phyloP scores from a whole-genome alignment of 2,888 invertebrate species.

The Tachina fera region DNA sequence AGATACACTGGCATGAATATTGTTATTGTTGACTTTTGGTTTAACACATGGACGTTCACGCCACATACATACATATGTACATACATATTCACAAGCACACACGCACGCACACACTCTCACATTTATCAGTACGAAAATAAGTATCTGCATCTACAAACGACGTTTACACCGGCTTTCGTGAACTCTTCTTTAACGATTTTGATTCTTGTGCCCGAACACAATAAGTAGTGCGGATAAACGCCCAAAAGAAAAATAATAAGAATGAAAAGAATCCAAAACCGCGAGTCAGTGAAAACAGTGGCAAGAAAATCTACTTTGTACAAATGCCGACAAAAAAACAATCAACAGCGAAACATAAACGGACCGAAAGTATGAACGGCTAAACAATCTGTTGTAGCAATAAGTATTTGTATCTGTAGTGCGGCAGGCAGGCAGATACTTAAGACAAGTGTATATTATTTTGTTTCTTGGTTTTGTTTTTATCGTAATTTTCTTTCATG shows the following conservation, averaged over 20 bases:
- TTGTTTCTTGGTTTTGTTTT: constrained; percentile 65
- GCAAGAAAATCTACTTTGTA: constrained; percentile 65
- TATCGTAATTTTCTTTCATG: constrained; percentile 66
- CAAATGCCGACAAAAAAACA: constrained; percentile 59
- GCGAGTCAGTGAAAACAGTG: constrained; percentile 68
- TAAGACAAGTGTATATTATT: constrained; percentile 63
- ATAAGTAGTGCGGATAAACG: constrained; percentile 40
- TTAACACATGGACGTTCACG: constrained; percentile 50
- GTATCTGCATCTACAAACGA: constrained; percentile 32
- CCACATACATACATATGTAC: constrained; percentile 10
- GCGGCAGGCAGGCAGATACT: constrained; percentile 34
- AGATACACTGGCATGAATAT: constrained; percentile 47
- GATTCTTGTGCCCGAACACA: background rate
- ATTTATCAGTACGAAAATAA: constrained; percentile 42
- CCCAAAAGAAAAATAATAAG: constrained; percentile 20
- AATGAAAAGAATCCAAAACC: constrained; percentile 54
- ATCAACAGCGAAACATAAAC: constrained; percentile 14
- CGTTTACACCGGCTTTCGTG: constrained; percentile 68
- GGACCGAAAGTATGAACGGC: constrained; percentile 40
- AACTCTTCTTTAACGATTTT: constrained; percentile 45
- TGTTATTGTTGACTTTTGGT: constrained; percentile 60
- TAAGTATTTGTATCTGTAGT: constrained; percentile 21
- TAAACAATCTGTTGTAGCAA: constrained; percentile 48
- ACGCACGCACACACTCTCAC: constrained; percentile 6
- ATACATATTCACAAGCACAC: background rate